Base-by-base conservation (phyloP, 2,888 invertebrate species). In the Drymonia ruficornis region DNA sequence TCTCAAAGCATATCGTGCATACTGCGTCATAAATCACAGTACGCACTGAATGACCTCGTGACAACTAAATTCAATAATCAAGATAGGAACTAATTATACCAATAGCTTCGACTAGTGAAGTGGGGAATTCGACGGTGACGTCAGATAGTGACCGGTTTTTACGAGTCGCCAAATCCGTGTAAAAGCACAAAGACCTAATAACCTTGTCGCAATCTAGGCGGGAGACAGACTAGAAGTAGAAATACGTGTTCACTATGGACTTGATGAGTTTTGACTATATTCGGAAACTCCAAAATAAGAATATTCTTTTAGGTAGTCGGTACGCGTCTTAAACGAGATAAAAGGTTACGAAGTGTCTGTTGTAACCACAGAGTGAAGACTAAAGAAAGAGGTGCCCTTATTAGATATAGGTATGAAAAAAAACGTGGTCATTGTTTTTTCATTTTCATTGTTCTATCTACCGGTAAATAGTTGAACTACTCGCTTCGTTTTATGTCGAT, bases 161-260 rank as follows among this genome's bases (percentile, higher is more conserved):
- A 45, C 45, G 7, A 45, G 44, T 50, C 23, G 38, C 55, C 18
- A 61, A 62, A 63, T 63, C 70, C 55, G 56, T 59, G 50, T 52
- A 42, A 49, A 50, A 54, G 56, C 61, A 70, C 61, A 64, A 64
- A 65, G 55, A 50, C 54, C 59, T 47, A 51, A 48, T 50, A 58
- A 49, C 69, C 61, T 65, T 71, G 72, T 31, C 12, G 23, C 46
- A 28, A 50, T 52, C 16, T 52, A 63, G 56, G 43, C 53, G 43
- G 43, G 46, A 54, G 45, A 63, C 65, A 71, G 60, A 43, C 16
- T 36, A n/a, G 40, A 23, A 28, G 23, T 12, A 45, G 40, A 23
- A 28, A 45, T 12, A 45, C 45, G 45, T 15, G 13, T 49, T 29
- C 16, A 29, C 28, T 34, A 48, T 45, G 50, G 55, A 56, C 53